Evolutionary conservation across 2,888 invertebrate genomes (phyloP).

Genomic region (Brachycybe producta): DNA sequence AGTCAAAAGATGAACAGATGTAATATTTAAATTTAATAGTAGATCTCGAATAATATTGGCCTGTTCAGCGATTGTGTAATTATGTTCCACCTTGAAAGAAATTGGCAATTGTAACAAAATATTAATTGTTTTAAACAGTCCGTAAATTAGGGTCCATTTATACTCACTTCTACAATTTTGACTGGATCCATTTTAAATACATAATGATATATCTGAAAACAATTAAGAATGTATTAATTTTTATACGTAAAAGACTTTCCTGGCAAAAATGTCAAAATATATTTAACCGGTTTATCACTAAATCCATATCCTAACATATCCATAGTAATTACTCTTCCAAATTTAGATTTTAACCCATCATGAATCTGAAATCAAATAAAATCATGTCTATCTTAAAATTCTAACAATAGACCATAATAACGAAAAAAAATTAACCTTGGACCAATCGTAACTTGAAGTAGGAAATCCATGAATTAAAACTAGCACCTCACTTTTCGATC

Average conservation of each 20-base stretch:
- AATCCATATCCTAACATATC: slow-evolving; percentile 34
- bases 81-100: slow-evolving; percentile 22
- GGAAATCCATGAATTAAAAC: slow-evolving; percentile 34
- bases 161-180: not conserved
- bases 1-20: slow-evolving; percentile 29
- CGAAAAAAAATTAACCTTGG: slow-evolving; percentile 25
- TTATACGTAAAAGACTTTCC: not conserved
- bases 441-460: slow-evolving; percentile 28
- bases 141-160: too few relatives aligned
- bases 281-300: slow-evolving; percentile 34
- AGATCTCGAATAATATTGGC: slow-evolving; percentile 30
- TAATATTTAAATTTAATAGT: slow-evolving; percentile 24
- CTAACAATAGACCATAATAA: not conserved
- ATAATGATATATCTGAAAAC: slow-evolving; percentile 10
- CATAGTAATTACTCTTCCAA: slow-evolving; percentile 27
- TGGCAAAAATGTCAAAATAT: not conserved
- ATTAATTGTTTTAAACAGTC: too few relatives aligned
- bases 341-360: slow-evolving; percentile 26
- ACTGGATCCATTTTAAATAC: not conserved
- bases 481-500: slow-evolving; percentile 23
- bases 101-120: not conserved
- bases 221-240: too few relatives aligned
- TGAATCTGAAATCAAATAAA: slow-evolving; percentile 26
- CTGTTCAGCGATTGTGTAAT: slow-evolving; percentile 32
- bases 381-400: not conserved